Evolutionary conservation across 92 coral and sea anemone species (phyloP), one percentile per base, ranked within the genome.

Genomic region (Galaxea fascicularis): DNA sequence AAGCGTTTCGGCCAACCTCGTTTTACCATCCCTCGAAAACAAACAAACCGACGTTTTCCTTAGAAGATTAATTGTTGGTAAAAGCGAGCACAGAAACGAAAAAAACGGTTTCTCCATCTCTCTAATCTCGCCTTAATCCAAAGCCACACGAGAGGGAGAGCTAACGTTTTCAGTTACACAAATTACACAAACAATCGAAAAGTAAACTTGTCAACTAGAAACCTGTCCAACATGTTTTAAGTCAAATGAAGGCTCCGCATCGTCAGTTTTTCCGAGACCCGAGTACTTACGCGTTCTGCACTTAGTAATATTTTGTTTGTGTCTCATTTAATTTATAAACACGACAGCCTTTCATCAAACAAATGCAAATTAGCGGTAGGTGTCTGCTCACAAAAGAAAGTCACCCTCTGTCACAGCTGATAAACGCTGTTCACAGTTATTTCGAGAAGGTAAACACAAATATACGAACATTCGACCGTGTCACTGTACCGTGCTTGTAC

Each of bases 281-380:
- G 26, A 27, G 46, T 44, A 41, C 29, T 41, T 18, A 26, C 78
- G 73, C 58, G 59, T 44, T 44, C 46, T 27, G 59, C 62, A 64
- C 73, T 51, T 31, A 74, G 27, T 74, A 83, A 29, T 62, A 83
- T 75, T 74, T 83, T 74, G 87, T 83, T 74, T 83, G 87, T 74
- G 80, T 63, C 45, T 68, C 49, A 64, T 83, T 83, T 79, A 83
- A 83, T 83, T 64, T 75, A 47, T 62, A 83, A 83, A 83, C 87
- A 83, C 81, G 81, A 74, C 87, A 62, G 82, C 53, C 81, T 46
- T 73, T 47, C 73, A 75, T 41, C 65, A 69, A 83, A 83, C 80
- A 83, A 78, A 83, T 83, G 87, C 74, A 83, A 83, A 83, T 83
- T 74, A 75, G 82, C 81, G 81, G 74, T 59, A 83, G 87, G 87